These are phyloP conservation scores for Athene noctua DNA, from an alignment of 2,113 vertebrate genomes.

Conservation along the genomic window DNA sequence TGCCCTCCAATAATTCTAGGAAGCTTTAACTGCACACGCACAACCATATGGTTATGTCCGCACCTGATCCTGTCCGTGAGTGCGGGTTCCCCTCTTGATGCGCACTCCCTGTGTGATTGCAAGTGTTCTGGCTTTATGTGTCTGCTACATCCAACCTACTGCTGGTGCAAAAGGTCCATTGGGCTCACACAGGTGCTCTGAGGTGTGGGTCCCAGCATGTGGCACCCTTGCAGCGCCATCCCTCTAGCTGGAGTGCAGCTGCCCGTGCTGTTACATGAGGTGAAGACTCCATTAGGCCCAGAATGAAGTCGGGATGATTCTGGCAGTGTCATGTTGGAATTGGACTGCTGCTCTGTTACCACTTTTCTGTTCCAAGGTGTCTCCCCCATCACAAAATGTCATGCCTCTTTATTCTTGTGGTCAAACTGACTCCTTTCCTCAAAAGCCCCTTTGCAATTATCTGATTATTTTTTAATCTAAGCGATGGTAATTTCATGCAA, in stretches of 20 bases:
- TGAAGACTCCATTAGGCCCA: neutral
- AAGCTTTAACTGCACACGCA: neutral
- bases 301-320: neutral
- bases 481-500: neutral
- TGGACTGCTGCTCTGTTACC: neutral
- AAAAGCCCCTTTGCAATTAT: neutral
- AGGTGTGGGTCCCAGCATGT: neutral
- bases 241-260: neutral
- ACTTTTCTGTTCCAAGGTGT: neutral
- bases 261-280: neutral
- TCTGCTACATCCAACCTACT: accelerated
- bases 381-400: neutral
- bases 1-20: neutral
- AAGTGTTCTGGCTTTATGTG: neutral
- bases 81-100: neutral
- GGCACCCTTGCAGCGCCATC: neutral
- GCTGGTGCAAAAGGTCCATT: accelerated
- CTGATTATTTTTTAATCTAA: neutral
- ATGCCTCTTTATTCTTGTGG: neutral
- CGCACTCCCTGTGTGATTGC: accelerated
- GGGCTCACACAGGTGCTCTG: neutral
- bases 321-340: neutral
- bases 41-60: accelerated
- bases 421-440: neutral
- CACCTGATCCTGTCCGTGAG: accelerated